Base-by-base conservation (phyloP, 2,113 vertebrate genomes). In the Stegastes partitus region DNA sequence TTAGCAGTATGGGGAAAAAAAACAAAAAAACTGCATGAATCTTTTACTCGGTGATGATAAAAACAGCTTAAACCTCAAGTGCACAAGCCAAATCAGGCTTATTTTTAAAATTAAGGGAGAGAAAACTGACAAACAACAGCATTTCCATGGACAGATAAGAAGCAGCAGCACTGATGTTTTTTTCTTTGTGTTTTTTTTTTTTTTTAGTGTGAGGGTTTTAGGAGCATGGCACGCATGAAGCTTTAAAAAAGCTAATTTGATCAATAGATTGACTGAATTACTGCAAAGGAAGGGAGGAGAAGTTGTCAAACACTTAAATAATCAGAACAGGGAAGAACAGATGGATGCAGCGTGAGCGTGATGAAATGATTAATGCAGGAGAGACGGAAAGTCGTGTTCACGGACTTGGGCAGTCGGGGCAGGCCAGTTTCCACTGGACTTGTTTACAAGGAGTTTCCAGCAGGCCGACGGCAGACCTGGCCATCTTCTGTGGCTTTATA, bases 391-490 rank as follows among this genome's bases (percentile, higher is more conserved):
- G 58, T 82, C 59, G 66, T 64, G 58, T 84, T 91, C 79, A 80
- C 73, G 25, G 53, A 26, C 61, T 87, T 68, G 75, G 75, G 80
- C 18, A 22, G 70, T 22, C 2, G 10, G 37, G 5, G 10, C 34
- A 12, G 50, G 74, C 62, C 26, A 37, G 37, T 87, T 92, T 91
- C 85, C 89, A 86, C 67, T 61, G 83, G 78, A 74, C 64, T 37
- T 79, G 49, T 90, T 90, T 83, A 83, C 76, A 59, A 85, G 79
- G 51, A 81, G 42, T 87, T 89, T 91, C 85, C 89, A 84, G 55
- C 55, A 45, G 68, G 64, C 82, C 67, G 67, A 83, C 44, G 61
- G 70, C 74, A 70, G 77, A 82, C 26, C 49, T 23, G 58, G 68
- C 59, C 4, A 49, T 74, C 70, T 81, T 83, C 72, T 77, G 77